Base-by-base conservation (phyloP, 2,888 invertebrate genomes). In the Cetonia aurata region DNA sequence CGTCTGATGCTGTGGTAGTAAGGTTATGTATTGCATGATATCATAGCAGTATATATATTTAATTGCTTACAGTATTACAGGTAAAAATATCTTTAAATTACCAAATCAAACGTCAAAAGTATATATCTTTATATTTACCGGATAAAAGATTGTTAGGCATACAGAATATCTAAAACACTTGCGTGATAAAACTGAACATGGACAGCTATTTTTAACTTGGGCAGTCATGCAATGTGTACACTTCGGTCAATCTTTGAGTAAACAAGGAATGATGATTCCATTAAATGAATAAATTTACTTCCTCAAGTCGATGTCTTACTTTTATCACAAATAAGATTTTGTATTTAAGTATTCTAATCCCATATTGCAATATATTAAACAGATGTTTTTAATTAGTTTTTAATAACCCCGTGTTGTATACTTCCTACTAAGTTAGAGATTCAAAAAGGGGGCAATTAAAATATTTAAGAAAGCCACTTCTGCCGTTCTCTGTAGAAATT, bases 401-500 rank as follows among this genome's bases (percentile, higher is more conserved):
- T 62, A 62, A 62, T 33, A 62, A 62, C 48, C 10, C 13, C 8
- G 48, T 62, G 48, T 62, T 62, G 25, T 25, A 62, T 62, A 62
- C 17, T 50, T 62, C 10, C 33, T 33, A 62, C 46, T 62, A 48
- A 48, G 48, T 62, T 44, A 31, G 3, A 15, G 48, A 62, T 62
- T 62, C 48, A 48, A 62, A 48, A 46, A 56, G 12, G 56, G 48
- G 44, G 53, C 56, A 67, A 67, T 67, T 67, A 56, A 57, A 67
- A 67, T 67, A 67, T 67, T 67, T 67, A 67, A 67, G 56, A 56
- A 57, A 17, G 67, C 33, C 46, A 13, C 53, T 66, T 42, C n/a
- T 42, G 66, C 44, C 66, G 42, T 13, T 41, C 42, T 53, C 66
- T 55, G 67, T 62, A 56, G 65, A 67, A 74, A 73, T 75, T 75